phyloP scores from a whole-genome alignment of 2,113 vertebrate species.

The Mesoclemmys tuberculata region DNA sequence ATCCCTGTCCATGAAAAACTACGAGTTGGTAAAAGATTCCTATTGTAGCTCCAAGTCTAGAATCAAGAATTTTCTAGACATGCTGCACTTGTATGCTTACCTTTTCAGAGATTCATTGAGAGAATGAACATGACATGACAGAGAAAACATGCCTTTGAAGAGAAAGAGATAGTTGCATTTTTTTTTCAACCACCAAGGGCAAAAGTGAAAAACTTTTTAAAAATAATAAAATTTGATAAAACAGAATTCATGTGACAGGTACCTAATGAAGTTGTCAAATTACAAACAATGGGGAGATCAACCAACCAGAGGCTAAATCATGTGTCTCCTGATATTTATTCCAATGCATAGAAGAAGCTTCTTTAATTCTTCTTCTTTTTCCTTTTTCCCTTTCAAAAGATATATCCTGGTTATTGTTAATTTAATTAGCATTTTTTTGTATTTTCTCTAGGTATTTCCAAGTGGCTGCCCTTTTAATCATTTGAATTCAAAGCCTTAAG shows the following conservation, averaged over 20 bases:
- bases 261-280: conserved; percentile 19
- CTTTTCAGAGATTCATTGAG: not conserved
- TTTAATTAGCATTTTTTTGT: not conserved
- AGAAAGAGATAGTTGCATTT: not conserved
- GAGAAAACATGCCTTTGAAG: not conserved
- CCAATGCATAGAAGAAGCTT: conserved; percentile 22
- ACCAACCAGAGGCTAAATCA: conserved; percentile 19
- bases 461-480: not conserved
- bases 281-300: not conserved
- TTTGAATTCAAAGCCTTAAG: conserved; percentile 7
- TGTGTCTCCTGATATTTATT: not conserved
- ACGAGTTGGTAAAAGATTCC: not conserved
- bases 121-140: not conserved
- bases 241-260: not conserved
- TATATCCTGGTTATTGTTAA: not conserved
- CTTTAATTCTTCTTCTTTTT: not conserved
- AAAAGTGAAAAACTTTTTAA: not conserved
- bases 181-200: not conserved
- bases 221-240: conserved; percentile 13
- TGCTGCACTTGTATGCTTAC: not conserved
- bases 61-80: not conserved
- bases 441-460: conserved; percentile 4
- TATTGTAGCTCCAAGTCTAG: not conserved
- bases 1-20: not conserved
- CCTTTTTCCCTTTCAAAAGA: not conserved